Evolutionary conservation across 2,113 vertebrate species (phyloP), one percentile per base, ranked within the genome.

Genomic region (Macquaria australasica): DNA sequence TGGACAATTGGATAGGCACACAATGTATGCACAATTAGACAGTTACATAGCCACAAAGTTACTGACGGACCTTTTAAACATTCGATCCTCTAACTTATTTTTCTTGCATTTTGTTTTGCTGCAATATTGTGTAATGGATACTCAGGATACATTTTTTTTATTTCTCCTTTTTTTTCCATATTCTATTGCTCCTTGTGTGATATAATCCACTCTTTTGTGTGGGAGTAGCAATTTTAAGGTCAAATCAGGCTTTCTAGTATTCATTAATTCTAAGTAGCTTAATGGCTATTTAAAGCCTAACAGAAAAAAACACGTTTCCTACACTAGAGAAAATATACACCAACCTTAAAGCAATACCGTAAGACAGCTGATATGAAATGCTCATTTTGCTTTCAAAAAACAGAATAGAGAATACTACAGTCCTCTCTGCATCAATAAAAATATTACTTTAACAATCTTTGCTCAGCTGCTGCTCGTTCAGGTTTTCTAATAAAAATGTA

Each of bases 401-500:
- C 51, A 87, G 83, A 79, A 77, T 11, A 77, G 60, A 85, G 39
- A 66, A 72, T 15, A 73, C 60, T 82, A 43, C 53, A 48, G 70
- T 71, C 70, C 53, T 81, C 84, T 86, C 48, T 83, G 23, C 82
- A 85, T 66, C 76, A 34, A 15, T 82, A 76, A 83, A 92, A 91
- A 91, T 89, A 91, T 81, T 79, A 87, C 84, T 91, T 92, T 83
- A 93, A 85, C 90, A 83, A 79, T 91, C 90, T 87, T 89, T 93
- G 88, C 90, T 85, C 92, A 81, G 83, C 82, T 79, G 78, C 87
- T 69, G 73, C 81, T 76, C 7, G 0, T 69, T 63, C 88, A 83
- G 73, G 58, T 58, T 87, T 80, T 91, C 86, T 92, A 94, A 95
- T 94, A 94, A 96, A 95, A 89, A 89, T 81, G 85, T 88, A 92